These are phyloP conservation scores for Pachyrhynchus sulphureomaculatus DNA, from an alignment of 1,140 invertebrate genomes.

Conservation along the genomic window DNA sequence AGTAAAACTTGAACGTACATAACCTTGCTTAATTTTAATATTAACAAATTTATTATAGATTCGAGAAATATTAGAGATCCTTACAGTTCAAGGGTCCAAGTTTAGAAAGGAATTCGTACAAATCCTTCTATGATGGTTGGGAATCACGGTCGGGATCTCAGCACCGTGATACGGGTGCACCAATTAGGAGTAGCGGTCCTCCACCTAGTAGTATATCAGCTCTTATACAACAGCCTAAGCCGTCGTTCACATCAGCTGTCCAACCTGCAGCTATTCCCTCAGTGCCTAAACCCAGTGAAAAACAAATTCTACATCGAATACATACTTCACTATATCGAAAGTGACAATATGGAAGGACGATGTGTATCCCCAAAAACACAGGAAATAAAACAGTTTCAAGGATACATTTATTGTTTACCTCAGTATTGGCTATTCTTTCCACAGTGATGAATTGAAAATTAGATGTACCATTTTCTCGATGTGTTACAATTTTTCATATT, in stretches of 20 bases:
- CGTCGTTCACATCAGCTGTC: conserved; percentile 3
- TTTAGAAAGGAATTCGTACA: conserved; percentile 51
- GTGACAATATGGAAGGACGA: too few relatives aligned
- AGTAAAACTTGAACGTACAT: too few relatives aligned
- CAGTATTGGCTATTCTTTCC: too few relatives aligned
- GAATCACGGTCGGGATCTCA: conserved; percentile 61
- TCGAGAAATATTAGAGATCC: conserved; percentile 48
- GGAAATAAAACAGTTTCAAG: too few relatives aligned
- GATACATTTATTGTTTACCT: too few relatives aligned
- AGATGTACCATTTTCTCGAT: too few relatives aligned
- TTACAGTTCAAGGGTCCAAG: conserved; percentile 53
- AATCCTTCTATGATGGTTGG: conserved; percentile 49
- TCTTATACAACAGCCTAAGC: not conserved
- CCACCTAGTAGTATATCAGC: not conserved
- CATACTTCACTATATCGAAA: conserved; percentile 43
- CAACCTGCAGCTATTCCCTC: conserved; percentile 3
- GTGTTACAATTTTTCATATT: too few relatives aligned
- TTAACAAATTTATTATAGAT: conserved; percentile 1
- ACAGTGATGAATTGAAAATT: too few relatives aligned
- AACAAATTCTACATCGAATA: conserved; percentile 43
- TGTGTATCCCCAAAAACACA: too few relatives aligned
- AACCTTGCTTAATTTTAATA: too few relatives aligned
- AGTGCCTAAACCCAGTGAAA: conserved; percentile 33
- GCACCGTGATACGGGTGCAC: conserved; percentile 43
- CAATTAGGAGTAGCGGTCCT: conserved; percentile 6